A percentile compares a stretch with the other conserved stretches of the same genome.
Conservation (phyloP, 2,113 vertebrate genomes). For the Corynorhinus townsendii region DNA sequence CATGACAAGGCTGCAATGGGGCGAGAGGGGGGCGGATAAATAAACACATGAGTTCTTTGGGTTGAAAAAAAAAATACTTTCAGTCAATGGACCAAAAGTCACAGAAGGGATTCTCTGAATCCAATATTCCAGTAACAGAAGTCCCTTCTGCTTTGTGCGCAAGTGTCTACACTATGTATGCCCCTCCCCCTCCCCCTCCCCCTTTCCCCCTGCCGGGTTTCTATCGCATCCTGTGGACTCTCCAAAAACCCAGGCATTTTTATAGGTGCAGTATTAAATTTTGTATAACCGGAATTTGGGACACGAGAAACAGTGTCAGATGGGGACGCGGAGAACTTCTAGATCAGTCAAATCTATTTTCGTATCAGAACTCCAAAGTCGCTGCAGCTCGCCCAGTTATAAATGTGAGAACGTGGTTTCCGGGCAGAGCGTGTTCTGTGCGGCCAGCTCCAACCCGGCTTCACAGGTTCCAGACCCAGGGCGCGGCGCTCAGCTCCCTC, state of each 20-base stretch:
- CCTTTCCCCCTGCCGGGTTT: not conserved
- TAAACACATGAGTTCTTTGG: not conserved
- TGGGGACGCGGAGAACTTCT: not conserved
- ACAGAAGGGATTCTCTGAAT: not conserved
- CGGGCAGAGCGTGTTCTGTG: not conserved
- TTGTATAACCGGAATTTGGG: not conserved
- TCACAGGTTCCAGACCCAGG: not conserved
- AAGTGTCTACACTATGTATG: not conserved
- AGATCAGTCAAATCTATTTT: not conserved
- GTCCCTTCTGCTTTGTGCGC: not conserved
- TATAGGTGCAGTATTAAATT: not conserved
- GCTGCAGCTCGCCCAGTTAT: not conserved
- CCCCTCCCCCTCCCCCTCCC: too few relatives aligned
- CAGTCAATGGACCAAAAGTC: not conserved
- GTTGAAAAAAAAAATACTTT: not conserved
- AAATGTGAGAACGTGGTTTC: not conserved
- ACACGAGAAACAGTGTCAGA: not conserved
- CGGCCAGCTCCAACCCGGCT: not conserved
- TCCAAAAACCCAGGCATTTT: not conserved
- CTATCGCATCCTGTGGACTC: not conserved
- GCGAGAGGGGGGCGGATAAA: too few relatives aligned
- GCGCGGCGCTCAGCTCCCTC: not conserved
- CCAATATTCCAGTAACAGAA: not conserved
- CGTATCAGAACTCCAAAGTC: not conserved
- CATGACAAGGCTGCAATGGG: not conserved